Percentiles rank a stretch among this genome's conserved stretches.
Conservation (phyloP, 92 coral and sea anemone genomes). For the Umimayanthus kanabou region DNA sequence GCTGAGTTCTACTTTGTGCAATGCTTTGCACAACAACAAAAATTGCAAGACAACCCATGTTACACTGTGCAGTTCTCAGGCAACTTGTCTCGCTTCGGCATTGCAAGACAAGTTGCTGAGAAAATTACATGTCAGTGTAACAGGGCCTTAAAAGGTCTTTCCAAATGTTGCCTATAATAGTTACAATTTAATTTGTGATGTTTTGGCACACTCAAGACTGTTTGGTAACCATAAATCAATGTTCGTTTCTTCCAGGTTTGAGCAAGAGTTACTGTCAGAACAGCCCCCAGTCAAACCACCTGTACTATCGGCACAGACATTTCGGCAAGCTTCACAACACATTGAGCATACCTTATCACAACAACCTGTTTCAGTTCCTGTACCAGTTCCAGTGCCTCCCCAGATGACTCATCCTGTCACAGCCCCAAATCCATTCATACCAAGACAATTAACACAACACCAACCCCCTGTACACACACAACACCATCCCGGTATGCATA, state of each 20-base stretch:
- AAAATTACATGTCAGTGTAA: no score
- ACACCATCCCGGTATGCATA: conserved; percentile 36
- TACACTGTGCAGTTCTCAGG: no score
- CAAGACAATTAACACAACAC: conserved; percentile 32
- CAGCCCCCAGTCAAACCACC: conserved; percentile 80
- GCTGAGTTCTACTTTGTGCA: no score
- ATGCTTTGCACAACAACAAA: no score
- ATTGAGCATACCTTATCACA: conserved; percentile 67
- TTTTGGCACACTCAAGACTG: no score
- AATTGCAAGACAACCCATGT: no score
- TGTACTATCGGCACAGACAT: conserved; percentile 87
- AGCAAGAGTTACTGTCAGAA: conserved; percentile 86
- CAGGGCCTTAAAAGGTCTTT: no score
- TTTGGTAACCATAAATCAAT: no score
- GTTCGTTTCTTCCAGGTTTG: conserved; percentile 68
- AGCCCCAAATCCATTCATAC: conserved; percentile 37
- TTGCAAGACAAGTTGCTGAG: no score
- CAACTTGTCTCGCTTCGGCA: no score
- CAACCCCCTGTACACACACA: conserved; percentile 49
- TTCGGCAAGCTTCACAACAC: conserved; percentile 83
- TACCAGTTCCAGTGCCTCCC: conserved; percentile 43
- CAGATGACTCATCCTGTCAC: conserved; percentile 11
- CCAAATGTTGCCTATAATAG: no score
- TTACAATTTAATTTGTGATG: no score
- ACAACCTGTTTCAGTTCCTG: conserved; percentile 48